phyloP scores from a whole-genome alignment of 2,888 invertebrate species.

The Lasioglossum pauxillum region DNA sequence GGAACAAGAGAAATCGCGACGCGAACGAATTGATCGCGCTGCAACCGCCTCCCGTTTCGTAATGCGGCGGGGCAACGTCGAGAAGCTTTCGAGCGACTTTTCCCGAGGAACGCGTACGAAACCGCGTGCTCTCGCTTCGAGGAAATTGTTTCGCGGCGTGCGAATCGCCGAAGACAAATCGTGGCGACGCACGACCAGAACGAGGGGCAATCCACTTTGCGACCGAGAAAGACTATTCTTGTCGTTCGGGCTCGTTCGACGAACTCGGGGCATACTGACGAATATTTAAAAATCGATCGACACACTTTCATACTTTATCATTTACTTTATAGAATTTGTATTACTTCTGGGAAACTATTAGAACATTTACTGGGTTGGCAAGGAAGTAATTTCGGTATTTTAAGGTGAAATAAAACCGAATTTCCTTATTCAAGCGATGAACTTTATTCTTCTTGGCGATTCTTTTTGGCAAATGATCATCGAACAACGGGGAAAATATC shows the following conservation, averaged over 20 bases:
- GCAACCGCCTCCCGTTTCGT: not conserved
- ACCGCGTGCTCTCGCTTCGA: not conserved
- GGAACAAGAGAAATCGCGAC: conserved; percentile 5
- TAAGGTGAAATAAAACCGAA: too few species aligned
- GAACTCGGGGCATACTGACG: not conserved
- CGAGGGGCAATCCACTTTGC: conserved; percentile 26
- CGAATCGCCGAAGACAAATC: conserved; percentile 31
- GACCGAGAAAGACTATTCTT: conserved; percentile 23
- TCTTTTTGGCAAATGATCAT: too few species aligned
- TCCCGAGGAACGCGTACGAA: not conserved
- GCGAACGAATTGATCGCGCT: conserved; percentile 12
- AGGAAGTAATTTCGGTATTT: too few species aligned
- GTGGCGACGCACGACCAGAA: conserved; percentile 2
- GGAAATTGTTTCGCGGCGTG: conserved; percentile 20
- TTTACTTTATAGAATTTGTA: too few species aligned
- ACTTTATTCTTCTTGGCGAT: too few species aligned
- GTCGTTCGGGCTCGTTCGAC: not conserved
- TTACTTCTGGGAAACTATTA: too few species aligned
- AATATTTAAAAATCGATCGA: not conserved
- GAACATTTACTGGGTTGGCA: too few species aligned
- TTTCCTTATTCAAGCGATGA: too few species aligned
- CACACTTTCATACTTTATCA: too few species aligned
- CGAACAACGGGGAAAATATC: too few species aligned
- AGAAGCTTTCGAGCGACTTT: not conserved
- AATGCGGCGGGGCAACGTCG: not conserved